Conservation (phyloP, 1,140 invertebrate species). For the Tribolium madens region DNA sequence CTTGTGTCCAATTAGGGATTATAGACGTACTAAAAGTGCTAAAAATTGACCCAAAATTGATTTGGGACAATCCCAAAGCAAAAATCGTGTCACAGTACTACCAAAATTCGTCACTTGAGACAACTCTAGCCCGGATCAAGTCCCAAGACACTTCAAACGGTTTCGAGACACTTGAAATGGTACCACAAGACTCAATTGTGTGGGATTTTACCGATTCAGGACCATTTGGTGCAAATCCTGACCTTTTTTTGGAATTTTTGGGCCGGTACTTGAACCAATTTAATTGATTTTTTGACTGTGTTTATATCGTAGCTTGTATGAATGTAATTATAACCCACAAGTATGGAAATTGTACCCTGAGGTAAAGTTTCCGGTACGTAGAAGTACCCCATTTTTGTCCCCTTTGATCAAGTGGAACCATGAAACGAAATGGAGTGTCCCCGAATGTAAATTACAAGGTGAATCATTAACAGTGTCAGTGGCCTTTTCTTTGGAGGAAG, state of each 20-base stretch:
- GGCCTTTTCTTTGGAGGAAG: not conserved
- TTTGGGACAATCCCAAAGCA: constrained; percentile 85
- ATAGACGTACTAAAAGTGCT: constrained; percentile 77
- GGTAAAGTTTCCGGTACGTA: constrained; percentile 70
- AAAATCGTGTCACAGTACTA: constrained; percentile 87
- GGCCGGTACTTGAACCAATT: not conserved
- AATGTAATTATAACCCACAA: constrained; percentile 68
- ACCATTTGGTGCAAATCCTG: not conserved
- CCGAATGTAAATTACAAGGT: not conserved
- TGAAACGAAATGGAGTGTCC: constrained; percentile 12
- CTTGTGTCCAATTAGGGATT: constrained; percentile 82
- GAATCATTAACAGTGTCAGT: not conserved
- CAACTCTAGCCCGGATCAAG: not conserved
- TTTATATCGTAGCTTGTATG: constrained; percentile 61
- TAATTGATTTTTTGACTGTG: too few species aligned
- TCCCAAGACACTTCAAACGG: not conserved
- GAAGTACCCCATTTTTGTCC: constrained; percentile 72
- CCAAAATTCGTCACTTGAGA: constrained; percentile 66
- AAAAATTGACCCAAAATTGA: constrained; percentile 77
- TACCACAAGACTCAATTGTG: not conserved
- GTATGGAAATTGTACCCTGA: constrained; percentile 67
- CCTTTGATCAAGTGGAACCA: constrained; percentile 76
- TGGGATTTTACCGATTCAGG: not conserved
- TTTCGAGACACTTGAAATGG: not conserved
- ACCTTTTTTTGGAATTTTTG: constrained; percentile 1